Conservation (phyloP, 2,888 invertebrate genomes). For the Oasisia sp. region DNA sequence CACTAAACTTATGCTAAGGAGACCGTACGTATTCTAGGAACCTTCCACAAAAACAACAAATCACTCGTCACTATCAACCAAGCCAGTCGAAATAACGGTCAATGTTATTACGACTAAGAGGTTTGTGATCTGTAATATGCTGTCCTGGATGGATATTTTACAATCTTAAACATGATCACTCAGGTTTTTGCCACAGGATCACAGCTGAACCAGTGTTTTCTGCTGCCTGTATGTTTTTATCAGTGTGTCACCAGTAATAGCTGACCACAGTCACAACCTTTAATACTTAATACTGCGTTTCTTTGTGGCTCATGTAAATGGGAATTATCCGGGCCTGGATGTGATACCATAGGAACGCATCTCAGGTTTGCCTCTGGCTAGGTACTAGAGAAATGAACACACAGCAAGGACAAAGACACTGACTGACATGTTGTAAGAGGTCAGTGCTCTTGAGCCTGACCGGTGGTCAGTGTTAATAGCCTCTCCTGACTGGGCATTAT, state of each 20-base stretch:
- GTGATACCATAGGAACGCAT: not conserved
- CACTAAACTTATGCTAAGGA: not conserved
- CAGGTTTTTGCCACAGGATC: not conserved
- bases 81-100: not conserved
- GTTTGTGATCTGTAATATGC: not conserved
- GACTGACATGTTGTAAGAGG: not conserved
- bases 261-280: not conserved
- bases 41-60: not conserved
- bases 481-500: constrained; percentile 3
- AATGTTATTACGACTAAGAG: not conserved
- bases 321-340: not conserved
- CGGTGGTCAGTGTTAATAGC: not conserved
- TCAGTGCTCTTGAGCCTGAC: not conserved
- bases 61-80: not conserved
- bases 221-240: not conserved
- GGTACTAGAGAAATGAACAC: not conserved
- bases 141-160: not conserved
- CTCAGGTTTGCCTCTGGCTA: not conserved
- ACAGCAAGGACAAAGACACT: not conserved
- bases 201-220: not conserved
- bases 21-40: not conserved
- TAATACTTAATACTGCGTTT: not conserved
- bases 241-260: not conserved
- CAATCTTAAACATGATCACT: not conserved
- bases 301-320: not conserved